Base-by-base conservation (phyloP, 2,113 vertebrate species). In the Nothocercus julius region DNA sequence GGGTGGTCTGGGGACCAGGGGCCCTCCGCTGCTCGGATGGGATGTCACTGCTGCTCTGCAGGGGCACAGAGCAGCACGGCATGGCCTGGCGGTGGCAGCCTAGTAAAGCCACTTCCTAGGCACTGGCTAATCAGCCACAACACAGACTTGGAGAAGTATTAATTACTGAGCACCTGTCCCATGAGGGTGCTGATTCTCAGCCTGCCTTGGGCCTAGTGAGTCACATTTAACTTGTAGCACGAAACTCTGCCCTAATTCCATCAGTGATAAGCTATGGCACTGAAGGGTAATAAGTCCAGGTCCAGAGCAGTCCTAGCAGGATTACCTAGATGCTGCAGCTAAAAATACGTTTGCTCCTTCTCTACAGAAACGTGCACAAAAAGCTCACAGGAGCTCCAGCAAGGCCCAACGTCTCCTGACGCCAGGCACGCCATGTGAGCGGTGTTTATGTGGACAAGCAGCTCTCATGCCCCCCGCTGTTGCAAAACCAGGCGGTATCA, bases 401-500 rank as follows among this genome's bases (percentile, higher is more conserved):
- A 78, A 36, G 6, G 12, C 21, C 20, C 54, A 1, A 1, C 62
- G 28, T 13, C 64, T 51, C 13, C 51, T 0, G 0, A 80, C 40
- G 40, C 63, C 42, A 49, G 45, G 19, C 3, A 1, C 18, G 34
- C 2, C 11, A 68, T 3, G 77, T 82, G 64, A 85, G 85, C 12
- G 45, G 5, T 88, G 72, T 58, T 95, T 82, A 79, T 2, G 4
- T 34, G 73, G 82, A 93, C 68, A 79, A 84, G 1, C 63, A 83
- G 53, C 64, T 73, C 58, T 36, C 32, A 5, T 42, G 81, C 85
- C 79, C 47, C 34, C 8, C 0, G 1, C 82, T 92, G 85, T 68
- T 92, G 92, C 76, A 96, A 97, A 13, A 2, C 47, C 24, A 2
- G 0, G 54, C 61, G 87, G 90, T 96, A 89, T 95, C 56, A 62